Evolutionary conservation across 2,888 invertebrate species (phyloP).

Genomic region (Coecobrya sp.): DNA sequence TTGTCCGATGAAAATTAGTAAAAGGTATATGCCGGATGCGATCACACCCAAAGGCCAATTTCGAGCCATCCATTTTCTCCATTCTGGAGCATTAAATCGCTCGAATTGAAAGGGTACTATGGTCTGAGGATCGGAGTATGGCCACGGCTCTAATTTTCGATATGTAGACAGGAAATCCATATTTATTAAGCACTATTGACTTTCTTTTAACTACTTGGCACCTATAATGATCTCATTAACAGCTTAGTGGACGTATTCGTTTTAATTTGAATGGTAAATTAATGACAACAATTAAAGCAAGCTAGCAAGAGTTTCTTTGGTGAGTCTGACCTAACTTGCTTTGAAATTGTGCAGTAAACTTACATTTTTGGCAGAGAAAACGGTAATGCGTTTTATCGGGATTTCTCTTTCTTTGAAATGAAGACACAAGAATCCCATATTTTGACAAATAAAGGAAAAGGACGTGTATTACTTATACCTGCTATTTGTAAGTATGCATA

Average conservation of each 20-base stretch:
- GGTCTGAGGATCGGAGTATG: conserved; percentile 75
- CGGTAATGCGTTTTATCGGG: too few species aligned
- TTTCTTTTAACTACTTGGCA: too few species aligned
- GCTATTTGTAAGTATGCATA: neutral
- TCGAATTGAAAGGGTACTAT: conserved; percentile 73
- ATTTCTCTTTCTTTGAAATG: neutral
- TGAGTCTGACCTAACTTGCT: neutral
- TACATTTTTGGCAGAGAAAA: neutral
- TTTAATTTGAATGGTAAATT: too few species aligned
- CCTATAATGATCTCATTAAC: too few species aligned
- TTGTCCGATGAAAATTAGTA: conserved; percentile 71
- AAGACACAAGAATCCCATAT: neutral
- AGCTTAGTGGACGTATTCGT: too few species aligned
- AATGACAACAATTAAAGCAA: too few species aligned
- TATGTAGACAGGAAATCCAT: conserved; percentile 38
- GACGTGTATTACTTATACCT: neutral
- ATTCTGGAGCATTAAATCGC: conserved; percentile 63
- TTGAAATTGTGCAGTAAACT: neutral
- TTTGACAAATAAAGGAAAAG: neutral
- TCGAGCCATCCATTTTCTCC: conserved; percentile 76
- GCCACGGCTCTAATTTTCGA: conserved; percentile 75
- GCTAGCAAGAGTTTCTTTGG: conserved; percentile 7
- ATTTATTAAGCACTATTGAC: neutral
- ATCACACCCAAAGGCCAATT: conserved; percentile 70
- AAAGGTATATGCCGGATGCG: conserved; percentile 63